These are phyloP conservation scores for Paratilapia polleni DNA, from an alignment of 2,113 vertebrate species.

Conservation along the genomic window DNA sequence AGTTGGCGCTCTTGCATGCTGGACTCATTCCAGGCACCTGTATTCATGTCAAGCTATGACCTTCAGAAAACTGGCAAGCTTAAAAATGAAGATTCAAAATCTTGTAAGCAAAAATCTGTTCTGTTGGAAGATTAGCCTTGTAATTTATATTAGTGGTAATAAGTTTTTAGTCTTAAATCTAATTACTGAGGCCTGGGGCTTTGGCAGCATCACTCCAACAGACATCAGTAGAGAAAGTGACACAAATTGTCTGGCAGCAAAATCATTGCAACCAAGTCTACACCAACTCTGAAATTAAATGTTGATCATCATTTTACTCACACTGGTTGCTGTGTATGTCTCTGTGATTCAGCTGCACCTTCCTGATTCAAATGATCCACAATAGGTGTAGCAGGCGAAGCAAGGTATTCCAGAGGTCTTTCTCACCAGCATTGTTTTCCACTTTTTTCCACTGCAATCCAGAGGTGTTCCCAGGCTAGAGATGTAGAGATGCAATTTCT, in stretches of 20 bases:
- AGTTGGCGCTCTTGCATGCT: neutral
- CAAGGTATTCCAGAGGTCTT: neutral
- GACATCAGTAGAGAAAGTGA: neutral
- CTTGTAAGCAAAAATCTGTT: neutral
- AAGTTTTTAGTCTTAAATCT: neutral
- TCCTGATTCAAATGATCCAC: neutral
- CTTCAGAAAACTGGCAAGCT: slow-evolving; percentile 17
- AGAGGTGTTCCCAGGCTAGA: neutral
- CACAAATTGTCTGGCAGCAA: neutral
- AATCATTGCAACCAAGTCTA: neutral
- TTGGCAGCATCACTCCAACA: neutral
- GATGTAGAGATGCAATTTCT: neutral
- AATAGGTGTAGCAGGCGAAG: neutral
- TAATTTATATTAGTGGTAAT: neutral
- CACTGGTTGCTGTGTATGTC: neutral
- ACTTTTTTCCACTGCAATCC: neutral
- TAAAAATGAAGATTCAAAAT: slow-evolving; percentile 1
- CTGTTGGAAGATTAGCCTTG: neutral
- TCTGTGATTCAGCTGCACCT: neutral
- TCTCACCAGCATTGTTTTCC: neutral
- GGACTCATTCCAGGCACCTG: slow-evolving; percentile 15
- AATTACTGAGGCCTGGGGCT: neutral
- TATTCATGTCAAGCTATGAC: slow-evolving; percentile 22
- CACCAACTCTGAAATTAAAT: neutral
- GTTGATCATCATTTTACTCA: neutral